Evolutionary conservation across 2,797 vertebrate genomes (phyloP).

Genomic region (Chromobotia macracanthus): DNA sequence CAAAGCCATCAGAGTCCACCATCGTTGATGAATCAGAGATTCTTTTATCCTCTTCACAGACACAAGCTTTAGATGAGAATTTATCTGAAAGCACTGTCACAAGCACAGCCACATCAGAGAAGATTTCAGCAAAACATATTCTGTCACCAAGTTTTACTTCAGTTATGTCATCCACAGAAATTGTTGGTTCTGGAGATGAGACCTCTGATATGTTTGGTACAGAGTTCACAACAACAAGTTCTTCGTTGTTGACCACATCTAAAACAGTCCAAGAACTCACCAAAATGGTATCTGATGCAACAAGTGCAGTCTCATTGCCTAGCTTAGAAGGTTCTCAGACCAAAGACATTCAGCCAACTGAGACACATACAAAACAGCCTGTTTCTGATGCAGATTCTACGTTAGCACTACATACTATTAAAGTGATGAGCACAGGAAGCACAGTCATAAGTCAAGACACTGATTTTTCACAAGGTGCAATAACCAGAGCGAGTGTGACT

Average conservation of each 20-base stretch:
- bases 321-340: not conserved
- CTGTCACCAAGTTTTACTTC: constrained; percentile 2
- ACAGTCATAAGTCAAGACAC: not conserved
- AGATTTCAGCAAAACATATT: constrained; percentile 20
- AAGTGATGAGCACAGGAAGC: not conserved
- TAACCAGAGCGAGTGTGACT: not conserved
- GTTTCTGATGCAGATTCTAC: not conserved
- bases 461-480: not conserved
- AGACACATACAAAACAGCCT: not conserved
- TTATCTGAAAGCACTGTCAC: not conserved
- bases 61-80: constrained; percentile 18
- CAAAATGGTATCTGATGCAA: not conserved
- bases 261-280: not conserved
- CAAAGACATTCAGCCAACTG: not conserved
- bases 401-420: too few species aligned
- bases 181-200: constrained; percentile 33
- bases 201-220: constrained; percentile 9
- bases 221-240: not conserved
- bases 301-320: not conserved
- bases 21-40: constrained; percentile 25
- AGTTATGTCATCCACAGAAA: not conserved
- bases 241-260: not conserved
- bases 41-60: constrained; percentile 2
- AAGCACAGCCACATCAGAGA: constrained; percentile 32
- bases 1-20: constrained; percentile 21